phyloP scores from a whole-genome alignment of 2,888 invertebrate genomes.

The Phalangium opilio region DNA sequence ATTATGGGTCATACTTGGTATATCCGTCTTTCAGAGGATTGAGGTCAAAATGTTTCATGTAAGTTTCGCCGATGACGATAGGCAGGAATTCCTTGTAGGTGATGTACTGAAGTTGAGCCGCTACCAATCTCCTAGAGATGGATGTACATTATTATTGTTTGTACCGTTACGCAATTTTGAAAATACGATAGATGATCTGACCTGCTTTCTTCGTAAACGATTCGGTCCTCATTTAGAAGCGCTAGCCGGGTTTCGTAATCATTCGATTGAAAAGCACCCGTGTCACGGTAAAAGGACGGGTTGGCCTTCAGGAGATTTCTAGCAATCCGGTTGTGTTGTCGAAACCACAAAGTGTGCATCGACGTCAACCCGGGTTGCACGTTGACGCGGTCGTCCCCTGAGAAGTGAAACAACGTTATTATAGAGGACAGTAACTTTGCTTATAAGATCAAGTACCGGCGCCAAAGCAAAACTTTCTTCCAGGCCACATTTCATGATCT shows the following conservation, averaged over 20 bases:
- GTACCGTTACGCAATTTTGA: neutral
- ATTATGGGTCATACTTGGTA: constrained; percentile 43
- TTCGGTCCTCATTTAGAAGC: constrained; percentile 28
- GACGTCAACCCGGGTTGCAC: constrained; percentile 77
- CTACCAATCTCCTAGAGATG: constrained; percentile 28
- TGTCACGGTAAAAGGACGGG: constrained; percentile 11
- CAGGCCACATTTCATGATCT: too few species aligned
- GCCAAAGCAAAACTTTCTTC: too few species aligned
- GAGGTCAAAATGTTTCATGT: constrained; percentile 21
- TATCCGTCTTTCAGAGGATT: constrained; percentile 52
- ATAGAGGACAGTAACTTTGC: too few species aligned
- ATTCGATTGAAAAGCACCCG: constrained; percentile 6
- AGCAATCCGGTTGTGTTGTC: constrained; percentile 21
- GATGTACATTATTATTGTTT: neutral
- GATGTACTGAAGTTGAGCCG: constrained; percentile 37
- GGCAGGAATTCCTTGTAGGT: constrained; percentile 42
- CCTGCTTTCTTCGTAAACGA: constrained; percentile 28
- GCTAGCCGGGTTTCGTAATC: constrained; percentile 22
- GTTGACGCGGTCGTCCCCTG: constrained; percentile 72
- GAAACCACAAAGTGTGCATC: constrained; percentile 63
- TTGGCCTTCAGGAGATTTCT: constrained; percentile 22
- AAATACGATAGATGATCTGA: constrained; percentile 1
- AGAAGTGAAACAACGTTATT: too few species aligned
- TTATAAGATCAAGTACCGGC: too few species aligned
- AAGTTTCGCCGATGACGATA: constrained; percentile 47